Base-by-base conservation (phyloP, 2,888 invertebrate genomes). In the Microplitis manilae region DNA sequence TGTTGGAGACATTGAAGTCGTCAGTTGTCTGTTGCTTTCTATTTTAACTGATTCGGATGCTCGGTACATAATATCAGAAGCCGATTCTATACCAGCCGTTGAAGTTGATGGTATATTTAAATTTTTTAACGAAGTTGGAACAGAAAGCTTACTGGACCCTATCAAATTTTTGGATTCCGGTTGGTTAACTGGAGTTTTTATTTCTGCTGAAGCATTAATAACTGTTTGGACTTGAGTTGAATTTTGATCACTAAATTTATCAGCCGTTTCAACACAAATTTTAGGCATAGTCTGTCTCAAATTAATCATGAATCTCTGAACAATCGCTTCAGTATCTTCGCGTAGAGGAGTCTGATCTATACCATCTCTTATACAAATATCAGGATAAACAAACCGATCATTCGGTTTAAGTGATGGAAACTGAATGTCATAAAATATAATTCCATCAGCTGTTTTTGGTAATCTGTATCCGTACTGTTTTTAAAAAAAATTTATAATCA, bases 401-500 rank as follows among this genome's bases (percentile, higher is more conserved):
- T 41, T 41, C 9, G 15, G 8, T 59, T 74, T 77, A 6, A 83
- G 79, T 38, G 84, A 76, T 5, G 83, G 81, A 77, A 90, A 89
- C 68, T 83, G 80, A 5, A 90, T 81, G 77, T 87, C 83, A 77
- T 86, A 89, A 71, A 82, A 90, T 15, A 87, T 74, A 71, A 87
- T 81, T 30, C 79, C 85, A 7, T 81, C 76, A 7, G 83, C 79
- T 20, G 64, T 81, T 77, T 86, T 84, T 9, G 90, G 89, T 64
- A 90, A 80, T 7, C 83, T 83, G 78, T 88, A 90, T 13, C 89
- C 89, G 71, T 90, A 87, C 90, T 90, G 68, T 67, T 41, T 13
- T 40, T 73, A 59, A 69, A 68, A 68, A 69, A 68, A 68, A 15
- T n/a, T 13, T 15, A 59, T 30, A 0, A 41, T 38, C 6, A 30